These are phyloP conservation scores for Harpegnathos saltator DNA, from an alignment of 1,140 invertebrate species.

Conservation along the genomic window DNA sequence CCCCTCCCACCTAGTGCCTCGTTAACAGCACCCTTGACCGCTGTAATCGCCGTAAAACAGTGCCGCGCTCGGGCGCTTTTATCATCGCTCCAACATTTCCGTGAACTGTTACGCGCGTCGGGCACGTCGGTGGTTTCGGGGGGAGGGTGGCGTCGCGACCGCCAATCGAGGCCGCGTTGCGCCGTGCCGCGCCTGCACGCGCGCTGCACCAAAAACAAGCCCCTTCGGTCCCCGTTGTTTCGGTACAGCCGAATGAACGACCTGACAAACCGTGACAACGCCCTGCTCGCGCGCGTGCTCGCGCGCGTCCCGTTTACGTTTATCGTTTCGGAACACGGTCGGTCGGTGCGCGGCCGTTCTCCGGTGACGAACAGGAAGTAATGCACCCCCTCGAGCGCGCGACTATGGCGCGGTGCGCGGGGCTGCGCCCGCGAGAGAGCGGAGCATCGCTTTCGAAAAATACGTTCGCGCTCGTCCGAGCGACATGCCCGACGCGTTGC, in stretches of 20 bases:
- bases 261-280: constrained; percentile 56
- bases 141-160: constrained; percentile 9
- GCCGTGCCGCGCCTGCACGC: not conserved
- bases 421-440: constrained; percentile 23
- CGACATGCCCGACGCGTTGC: not conserved
- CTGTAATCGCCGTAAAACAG: constrained; percentile 73
- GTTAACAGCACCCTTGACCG: constrained; percentile 70
- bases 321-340: constrained; percentile 42
- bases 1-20: constrained; percentile 51
- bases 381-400: constrained; percentile 18
- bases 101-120: constrained; percentile 45
- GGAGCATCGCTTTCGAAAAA: constrained; percentile 54
- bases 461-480: not conserved
- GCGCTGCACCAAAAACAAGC: constrained; percentile 62
- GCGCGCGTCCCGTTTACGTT: constrained; percentile 50
- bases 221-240: constrained; percentile 46
- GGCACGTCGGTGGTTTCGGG: constrained; percentile 39
- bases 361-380: constrained; percentile 41
- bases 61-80: constrained; percentile 58
- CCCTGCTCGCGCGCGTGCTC: not conserved
- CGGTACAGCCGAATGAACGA: constrained; percentile 59
- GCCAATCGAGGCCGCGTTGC: not conserved
- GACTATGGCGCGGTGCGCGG: too few relatives aligned
- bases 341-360: not conserved
- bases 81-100: constrained; percentile 68